phyloP scores from a whole-genome alignment of 2,888 invertebrate genomes.

The Cylindroiulus punctatus region DNA sequence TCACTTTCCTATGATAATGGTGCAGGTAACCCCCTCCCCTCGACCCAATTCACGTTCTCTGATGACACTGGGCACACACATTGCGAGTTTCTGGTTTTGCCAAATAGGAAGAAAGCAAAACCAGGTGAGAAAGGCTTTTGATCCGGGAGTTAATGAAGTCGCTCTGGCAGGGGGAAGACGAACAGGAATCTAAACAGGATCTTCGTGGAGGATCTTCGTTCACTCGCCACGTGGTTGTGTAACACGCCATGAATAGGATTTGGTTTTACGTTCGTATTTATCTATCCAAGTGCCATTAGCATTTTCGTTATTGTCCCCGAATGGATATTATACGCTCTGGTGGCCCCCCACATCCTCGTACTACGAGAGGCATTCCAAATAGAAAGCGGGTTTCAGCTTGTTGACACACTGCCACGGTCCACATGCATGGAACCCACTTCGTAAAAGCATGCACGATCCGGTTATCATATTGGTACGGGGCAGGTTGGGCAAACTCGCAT shows the following conservation, averaged over 20 bases:
- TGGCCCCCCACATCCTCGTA: not conserved
- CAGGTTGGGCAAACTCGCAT: not conserved
- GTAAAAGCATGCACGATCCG: too few species aligned
- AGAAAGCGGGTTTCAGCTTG: not conserved
- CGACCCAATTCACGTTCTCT: not conserved
- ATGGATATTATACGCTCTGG: not conserved
- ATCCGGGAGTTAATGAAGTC: conserved; percentile 6
- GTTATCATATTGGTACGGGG: too few species aligned
- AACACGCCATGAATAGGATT: not conserved
- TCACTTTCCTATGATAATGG: too few species aligned
- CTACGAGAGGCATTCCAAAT: not conserved
- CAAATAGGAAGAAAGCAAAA: not conserved
- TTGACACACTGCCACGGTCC: not conserved
- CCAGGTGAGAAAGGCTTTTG: not conserved
- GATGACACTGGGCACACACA: too few species aligned
- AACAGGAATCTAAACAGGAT: conserved; percentile 16
- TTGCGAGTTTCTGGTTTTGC: not conserved
- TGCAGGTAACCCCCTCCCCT: too few species aligned
- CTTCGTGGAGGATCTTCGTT: conserved; percentile 3
- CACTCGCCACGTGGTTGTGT: not conserved
- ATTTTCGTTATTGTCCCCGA: conserved; percentile 7
- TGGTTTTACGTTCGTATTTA: conserved; percentile 24
- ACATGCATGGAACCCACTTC: too few species aligned
- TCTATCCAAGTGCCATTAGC: not conserved
- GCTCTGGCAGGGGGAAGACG: not conserved